Percentiles rank a stretch among this genome's conserved stretches.
Evolutionary conservation across 2,113 vertebrate species (phyloP).

Genomic region (Zingel zingel): DNA sequence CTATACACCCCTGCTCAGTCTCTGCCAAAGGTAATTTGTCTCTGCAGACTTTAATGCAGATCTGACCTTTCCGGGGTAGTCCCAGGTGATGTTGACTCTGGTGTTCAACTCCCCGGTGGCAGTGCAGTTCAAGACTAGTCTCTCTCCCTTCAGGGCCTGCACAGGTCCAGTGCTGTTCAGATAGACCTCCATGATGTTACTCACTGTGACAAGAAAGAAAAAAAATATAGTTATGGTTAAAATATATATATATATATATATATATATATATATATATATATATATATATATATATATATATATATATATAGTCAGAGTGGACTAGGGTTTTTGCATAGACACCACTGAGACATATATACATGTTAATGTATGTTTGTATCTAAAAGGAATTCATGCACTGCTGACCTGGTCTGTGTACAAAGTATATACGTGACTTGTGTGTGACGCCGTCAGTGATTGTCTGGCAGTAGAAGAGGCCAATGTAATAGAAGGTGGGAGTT

Average conservation of each 20-base stretch:
- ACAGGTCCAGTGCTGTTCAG: constrained; percentile 86
- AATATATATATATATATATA: neutral
- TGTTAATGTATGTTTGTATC: neutral
- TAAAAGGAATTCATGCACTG: neutral
- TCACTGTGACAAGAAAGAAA: constrained; percentile 81
- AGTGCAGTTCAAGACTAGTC: constrained; percentile 90
- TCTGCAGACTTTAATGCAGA: neutral
- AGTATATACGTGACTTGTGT: constrained; percentile 84
- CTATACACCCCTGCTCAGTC: neutral
- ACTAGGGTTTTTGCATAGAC: neutral
- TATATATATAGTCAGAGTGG: neutral
- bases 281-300: too few relatives aligned
- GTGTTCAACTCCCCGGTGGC: constrained; percentile 91
- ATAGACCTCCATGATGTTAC: constrained; percentile 88
- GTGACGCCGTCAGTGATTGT: constrained; percentile 74
- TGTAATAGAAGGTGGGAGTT: constrained; percentile 87
- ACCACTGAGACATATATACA: neutral
- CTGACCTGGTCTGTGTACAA: constrained; percentile 89
- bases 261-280: too few relatives aligned
- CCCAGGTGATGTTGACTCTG: constrained; percentile 93
- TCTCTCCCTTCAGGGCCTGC: constrained; percentile 85
- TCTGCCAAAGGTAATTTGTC: constrained; percentile 29
- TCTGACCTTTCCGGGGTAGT: constrained; percentile 92
- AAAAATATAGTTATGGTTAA: neutral
- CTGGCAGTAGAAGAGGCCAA: constrained; percentile 91